Conservation (phyloP, 2,888 invertebrate genomes). For the Archaeoteleia sp. region DNA sequence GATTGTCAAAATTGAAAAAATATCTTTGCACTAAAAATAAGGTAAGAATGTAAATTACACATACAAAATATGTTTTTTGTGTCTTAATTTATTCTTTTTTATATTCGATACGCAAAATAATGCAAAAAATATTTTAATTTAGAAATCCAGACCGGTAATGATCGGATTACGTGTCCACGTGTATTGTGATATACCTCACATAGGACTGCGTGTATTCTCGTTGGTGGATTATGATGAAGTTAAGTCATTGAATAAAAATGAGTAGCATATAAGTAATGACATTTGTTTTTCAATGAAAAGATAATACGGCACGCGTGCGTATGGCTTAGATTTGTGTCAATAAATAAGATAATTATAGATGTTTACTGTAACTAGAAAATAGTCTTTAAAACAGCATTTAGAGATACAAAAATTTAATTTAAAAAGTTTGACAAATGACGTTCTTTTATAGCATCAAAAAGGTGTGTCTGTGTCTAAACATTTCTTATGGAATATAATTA, state of each 20-base stretch:
- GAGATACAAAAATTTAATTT: constrained; percentile 1
- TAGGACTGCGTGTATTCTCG: constrained; percentile 13
- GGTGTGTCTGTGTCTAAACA: no score
- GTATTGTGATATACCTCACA: constrained; percentile 23
- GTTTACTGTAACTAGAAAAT: neutral
- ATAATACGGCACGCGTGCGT: constrained; percentile 33
- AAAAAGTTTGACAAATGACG: constrained; percentile 2
- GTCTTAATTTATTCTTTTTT: no score
- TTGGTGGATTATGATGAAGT: constrained; percentile 25
- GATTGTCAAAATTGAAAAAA: no score
- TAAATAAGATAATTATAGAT: constrained; percentile 19
- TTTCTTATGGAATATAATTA: no score
- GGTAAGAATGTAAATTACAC: no score
- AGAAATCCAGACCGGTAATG: neutral
- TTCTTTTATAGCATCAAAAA: no score
- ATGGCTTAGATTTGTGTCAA: constrained; percentile 20
- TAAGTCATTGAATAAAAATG: constrained; percentile 40
- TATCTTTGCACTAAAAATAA: no score
- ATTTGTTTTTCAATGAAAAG: constrained; percentile 37
- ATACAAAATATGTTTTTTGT: no score
- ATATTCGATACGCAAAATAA: no score
- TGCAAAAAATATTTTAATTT: neutral
- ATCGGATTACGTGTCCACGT: constrained; percentile 8
- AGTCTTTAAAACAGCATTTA: no score
- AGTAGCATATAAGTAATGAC: constrained; percentile 16